These are phyloP conservation scores for Dioctria rufipes DNA, from an alignment of 2,888 invertebrate species.

Conservation along the genomic window DNA sequence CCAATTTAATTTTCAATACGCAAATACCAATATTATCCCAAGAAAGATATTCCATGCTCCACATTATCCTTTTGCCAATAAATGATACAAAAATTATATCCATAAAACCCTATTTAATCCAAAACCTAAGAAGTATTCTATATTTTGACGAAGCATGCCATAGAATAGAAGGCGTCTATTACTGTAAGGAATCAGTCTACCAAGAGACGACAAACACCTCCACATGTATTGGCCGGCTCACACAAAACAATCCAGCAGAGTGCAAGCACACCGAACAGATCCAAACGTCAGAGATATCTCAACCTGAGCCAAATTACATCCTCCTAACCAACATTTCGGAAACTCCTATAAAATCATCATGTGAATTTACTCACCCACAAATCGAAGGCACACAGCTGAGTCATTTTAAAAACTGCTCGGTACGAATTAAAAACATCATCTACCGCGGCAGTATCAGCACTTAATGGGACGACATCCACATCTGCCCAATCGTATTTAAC, in stretches of 20 bases:
- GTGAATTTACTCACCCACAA: background rate
- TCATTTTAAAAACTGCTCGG: background rate
- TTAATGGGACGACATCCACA: background rate
- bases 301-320: slow-evolving; percentile 54
- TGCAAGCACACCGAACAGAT: slow-evolving; percentile 22
- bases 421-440: background rate
- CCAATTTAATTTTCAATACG: background rate
- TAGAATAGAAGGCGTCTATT: slow-evolving; percentile 51
- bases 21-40: slow-evolving; percentile 4
- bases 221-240: slow-evolving; percentile 37
- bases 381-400: background rate
- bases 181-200: slow-evolving; percentile 28
- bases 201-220: slow-evolving; percentile 44
- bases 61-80: slow-evolving; percentile 49
- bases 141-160: slow-evolving; percentile 54
- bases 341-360: slow-evolving; percentile 47
- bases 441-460: background rate
- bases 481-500: background rate
- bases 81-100: slow-evolving; percentile 48
- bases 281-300: slow-evolving; percentile 35
- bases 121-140: slow-evolving; percentile 35
- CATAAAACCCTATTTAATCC: slow-evolving; percentile 49
- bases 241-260: slow-evolving; percentile 49
- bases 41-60: slow-evolving; percentile 33
- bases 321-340: slow-evolving; percentile 43